Evolutionary conservation across 2,888 invertebrate species (phyloP).

Genomic region (Pemphredon lugubris): DNA sequence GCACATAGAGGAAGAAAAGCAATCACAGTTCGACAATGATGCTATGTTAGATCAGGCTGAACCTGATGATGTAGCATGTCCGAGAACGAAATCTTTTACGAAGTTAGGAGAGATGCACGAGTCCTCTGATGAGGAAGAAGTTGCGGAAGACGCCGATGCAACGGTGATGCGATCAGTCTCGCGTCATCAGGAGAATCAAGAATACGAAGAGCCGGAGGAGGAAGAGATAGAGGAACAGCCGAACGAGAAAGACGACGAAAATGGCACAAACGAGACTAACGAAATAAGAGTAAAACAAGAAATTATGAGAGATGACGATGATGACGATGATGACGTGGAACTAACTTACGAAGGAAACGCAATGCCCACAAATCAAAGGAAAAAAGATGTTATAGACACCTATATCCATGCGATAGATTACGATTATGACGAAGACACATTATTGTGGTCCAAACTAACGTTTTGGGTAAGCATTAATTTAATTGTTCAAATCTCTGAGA

Average conservation of each 20-base stretch:
- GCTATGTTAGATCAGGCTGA: constrained; percentile 79
- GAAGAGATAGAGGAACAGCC: constrained; percentile 81
- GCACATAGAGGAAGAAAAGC: constrained; percentile 80
- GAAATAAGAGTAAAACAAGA: no score
- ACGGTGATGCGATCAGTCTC: constrained; percentile 73
- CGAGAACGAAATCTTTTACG: constrained; percentile 29
- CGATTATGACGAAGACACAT: constrained; percentile 88
- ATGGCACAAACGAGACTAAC: constrained; percentile 81
- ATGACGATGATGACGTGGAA: constrained; percentile 73
- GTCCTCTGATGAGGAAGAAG: constrained; percentile 87
- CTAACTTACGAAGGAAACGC: constrained; percentile 51
- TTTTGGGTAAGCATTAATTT: constrained; percentile 84
- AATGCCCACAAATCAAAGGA: constrained; percentile 61
- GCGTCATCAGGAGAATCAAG: constrained; percentile 82
- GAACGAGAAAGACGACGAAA: constrained; percentile 72
- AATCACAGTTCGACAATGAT: constrained; percentile 73
- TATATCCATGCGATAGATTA: constrained; percentile 84
- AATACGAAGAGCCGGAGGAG: constrained; percentile 82
- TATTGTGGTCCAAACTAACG: constrained; percentile 92
- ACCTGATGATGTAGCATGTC: constrained; percentile 56
- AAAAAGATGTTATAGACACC: constrained; percentile 79
- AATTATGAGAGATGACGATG: constrained; percentile 81
- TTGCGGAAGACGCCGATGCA: constrained; percentile 83
- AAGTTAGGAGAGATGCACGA: constrained; percentile 79
- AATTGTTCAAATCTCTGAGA: background rate